A percentile compares a stretch with the other conserved stretches of the same genome.
Conservation (phyloP, 2,113 vertebrate species). For the Bos taurus region ARS-UCD2.0 NC_037330.1:90171501-90172000, state of each 20-base stretch:
- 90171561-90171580: not conserved
- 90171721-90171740: not conserved
- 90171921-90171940: not conserved
- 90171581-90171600: not conserved
- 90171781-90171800: not conserved
- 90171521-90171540: not conserved
- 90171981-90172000: not conserved
- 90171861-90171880: not conserved
- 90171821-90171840: not conserved
- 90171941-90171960: not conserved
- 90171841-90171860: not conserved
- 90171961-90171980: not conserved
- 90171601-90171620: not conserved
- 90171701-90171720: not conserved
- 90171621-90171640: not conserved
- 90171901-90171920: not conserved
- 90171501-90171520: conserved; percentile 10
- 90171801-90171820: not conserved
- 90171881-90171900: not conserved
- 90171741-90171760: not conserved
- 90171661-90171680: not conserved
- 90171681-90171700: not conserved
- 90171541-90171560: not conserved
- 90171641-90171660: not conserved
- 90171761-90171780: not conserved